Percentiles rank a stretch among this genome's conserved stretches.
Conservation (phyloP, 2,797 vertebrate genomes). For the Fundulus diaphanus region DNA sequence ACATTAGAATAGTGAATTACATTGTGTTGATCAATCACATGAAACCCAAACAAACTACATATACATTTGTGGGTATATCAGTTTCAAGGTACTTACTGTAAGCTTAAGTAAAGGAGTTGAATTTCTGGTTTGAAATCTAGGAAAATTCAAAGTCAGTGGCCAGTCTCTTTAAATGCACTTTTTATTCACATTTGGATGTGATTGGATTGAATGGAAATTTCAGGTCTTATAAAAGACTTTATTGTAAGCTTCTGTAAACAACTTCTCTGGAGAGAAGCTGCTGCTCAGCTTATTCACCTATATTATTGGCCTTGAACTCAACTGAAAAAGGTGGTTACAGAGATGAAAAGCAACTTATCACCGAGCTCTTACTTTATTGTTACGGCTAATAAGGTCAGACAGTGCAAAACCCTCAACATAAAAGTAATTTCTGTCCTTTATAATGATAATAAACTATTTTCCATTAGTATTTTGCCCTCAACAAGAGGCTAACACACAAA, state of each 20-base stretch:
- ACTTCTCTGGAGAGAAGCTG: slow-evolving; percentile 5
- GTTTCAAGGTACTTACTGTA: slow-evolving; percentile 22
- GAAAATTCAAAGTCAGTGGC: background rate
- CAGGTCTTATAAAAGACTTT: background rate
- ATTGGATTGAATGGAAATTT: background rate
- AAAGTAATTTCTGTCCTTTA: slow-evolving; percentile 60
- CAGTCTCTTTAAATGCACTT: background rate
- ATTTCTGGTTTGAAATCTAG: background rate
- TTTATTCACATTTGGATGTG: background rate
- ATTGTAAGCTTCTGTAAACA: background rate
- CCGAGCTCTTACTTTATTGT: slow-evolving; percentile 52
- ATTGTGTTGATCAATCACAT: too few relatives aligned
- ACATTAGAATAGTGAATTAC: too few relatives aligned
- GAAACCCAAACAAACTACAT: too few relatives aligned
- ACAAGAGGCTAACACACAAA: slow-evolving; percentile 50
- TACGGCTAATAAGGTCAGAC: slow-evolving; percentile 61
- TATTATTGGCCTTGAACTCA: slow-evolving; percentile 36
- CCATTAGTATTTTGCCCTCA: slow-evolving; percentile 66
- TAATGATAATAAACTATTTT: slow-evolving; percentile 64
- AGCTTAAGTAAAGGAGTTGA: slow-evolving; percentile 29
- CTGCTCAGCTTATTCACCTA: slow-evolving; percentile 19
- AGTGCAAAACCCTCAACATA: slow-evolving; percentile 45
- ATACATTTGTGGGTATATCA: too few relatives aligned
- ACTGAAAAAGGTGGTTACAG: slow-evolving; percentile 32
- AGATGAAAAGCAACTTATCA: slow-evolving; percentile 57